These are phyloP conservation scores for Oscheius sp. DNA, from an alignment of 2,888 invertebrate genomes.

Conservation along the genomic window DNA sequence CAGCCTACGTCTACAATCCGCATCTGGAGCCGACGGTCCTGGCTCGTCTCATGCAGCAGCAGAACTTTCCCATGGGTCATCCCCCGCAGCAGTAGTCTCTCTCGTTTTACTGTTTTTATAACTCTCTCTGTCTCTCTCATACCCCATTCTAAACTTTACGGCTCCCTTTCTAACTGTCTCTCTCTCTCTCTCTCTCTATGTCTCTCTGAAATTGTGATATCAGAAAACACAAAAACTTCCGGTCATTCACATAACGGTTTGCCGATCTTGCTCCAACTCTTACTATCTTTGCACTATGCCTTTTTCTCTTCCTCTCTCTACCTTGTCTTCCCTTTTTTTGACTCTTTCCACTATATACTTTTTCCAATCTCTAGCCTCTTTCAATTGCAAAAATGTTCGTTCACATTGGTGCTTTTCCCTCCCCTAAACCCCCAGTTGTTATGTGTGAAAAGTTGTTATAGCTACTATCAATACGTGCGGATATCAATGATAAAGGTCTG, in stretches of 20 bases:
- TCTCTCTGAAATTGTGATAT: conserved; percentile 3
- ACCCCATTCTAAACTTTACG: conserved; percentile 1
- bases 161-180: no score
- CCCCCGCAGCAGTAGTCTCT: background rate
- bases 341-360: no score
- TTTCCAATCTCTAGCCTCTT: no score
- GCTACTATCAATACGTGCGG: no score
- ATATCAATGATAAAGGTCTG: no score
- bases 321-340: no score
- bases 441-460: conserved; percentile 20
- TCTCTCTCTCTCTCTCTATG: no score
- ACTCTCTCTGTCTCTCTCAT: conserved; percentile 5
- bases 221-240: background rate
- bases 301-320: no score
- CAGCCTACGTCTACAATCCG: background rate
- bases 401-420: conserved; percentile 18
- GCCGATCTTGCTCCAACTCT: conserved; percentile 15
- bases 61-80: background rate
- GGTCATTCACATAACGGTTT: conserved; percentile 21
- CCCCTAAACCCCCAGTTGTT: background rate
- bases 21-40: background rate
- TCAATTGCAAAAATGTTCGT: background rate
- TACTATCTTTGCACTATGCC: conserved; percentile 2
- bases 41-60: background rate
- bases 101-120: conserved; percentile 4